Evolutionary conservation across 2,888 invertebrate species (phyloP).

Genomic region (Barypeithes pellucidus): DNA sequence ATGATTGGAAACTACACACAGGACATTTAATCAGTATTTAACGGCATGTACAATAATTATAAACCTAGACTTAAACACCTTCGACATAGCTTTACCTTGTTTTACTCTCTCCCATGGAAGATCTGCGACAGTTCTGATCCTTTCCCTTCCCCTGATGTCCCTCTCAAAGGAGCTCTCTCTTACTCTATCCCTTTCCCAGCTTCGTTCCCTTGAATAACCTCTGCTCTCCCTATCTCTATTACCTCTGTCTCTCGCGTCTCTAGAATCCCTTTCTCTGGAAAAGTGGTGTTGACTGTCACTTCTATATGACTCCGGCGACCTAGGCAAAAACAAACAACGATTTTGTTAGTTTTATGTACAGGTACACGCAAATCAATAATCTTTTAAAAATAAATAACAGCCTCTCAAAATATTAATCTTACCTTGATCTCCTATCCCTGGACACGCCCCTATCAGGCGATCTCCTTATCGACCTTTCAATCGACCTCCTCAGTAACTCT

Average conservation of each 20-base stretch:
- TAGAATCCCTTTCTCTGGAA: slow-evolving; percentile 17
- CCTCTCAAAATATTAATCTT: no score
- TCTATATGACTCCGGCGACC: slow-evolving; percentile 38
- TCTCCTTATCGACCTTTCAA: slow-evolving; percentile 28
- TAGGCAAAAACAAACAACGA: no score
- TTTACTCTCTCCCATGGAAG: slow-evolving; percentile 63
- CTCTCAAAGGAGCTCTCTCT: slow-evolving; percentile 61
- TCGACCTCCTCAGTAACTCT: slow-evolving; percentile 26
- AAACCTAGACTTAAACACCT: no score
- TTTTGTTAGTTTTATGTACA: no score
- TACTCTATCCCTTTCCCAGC: slow-evolving; percentile 54
- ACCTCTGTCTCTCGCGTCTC: background rate
- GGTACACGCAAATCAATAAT: no score
- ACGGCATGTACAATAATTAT: no score
- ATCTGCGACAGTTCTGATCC: slow-evolving; percentile 61
- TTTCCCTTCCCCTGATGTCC: slow-evolving; percentile 59
- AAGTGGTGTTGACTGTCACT: slow-evolving; percentile 9
- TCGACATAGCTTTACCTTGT: no score
- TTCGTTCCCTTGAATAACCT: slow-evolving; percentile 54
- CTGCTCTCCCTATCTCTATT: slow-evolving; percentile 31
- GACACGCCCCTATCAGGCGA: slow-evolving; percentile 34
- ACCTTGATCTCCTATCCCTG: slow-evolving; percentile 54
- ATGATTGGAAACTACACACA: no score
- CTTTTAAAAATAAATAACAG: no score
- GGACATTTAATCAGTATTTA: no score